Evolutionary conservation across 2,888 invertebrate species (phyloP).

Genomic region (Glyphotaelius pellucidus): DNA sequence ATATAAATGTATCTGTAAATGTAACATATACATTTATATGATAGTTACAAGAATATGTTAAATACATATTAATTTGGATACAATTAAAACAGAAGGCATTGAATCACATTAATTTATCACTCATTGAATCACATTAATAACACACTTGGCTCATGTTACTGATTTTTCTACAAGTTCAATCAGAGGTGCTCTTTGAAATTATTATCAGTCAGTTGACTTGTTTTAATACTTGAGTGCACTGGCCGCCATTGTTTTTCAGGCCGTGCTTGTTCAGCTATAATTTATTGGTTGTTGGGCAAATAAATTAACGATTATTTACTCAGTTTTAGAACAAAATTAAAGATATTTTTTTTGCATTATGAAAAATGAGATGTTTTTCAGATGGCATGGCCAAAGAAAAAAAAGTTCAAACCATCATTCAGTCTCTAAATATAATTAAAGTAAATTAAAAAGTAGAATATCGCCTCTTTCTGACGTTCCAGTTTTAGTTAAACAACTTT

Average conservation of each 20-base stretch:
- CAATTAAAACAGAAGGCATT: too few relatives aligned
- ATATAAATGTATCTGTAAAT: too few relatives aligned
- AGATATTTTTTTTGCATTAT: neutral
- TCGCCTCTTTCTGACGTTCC: too few relatives aligned
- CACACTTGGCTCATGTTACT: neutral
- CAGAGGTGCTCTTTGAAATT: neutral
- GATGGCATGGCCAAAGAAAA: neutral
- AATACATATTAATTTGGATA: too few relatives aligned
- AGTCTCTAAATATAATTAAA: neutral
- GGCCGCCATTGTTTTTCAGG: neutral
- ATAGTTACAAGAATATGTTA: too few relatives aligned
- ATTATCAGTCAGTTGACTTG: neutral
- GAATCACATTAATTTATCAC: too few relatives aligned
- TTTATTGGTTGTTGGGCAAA: neutral
- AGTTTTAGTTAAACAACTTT: too few relatives aligned
- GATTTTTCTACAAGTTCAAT: neutral
- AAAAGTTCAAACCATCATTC: neutral
- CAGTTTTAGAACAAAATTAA: neutral
- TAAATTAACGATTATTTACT: neutral
- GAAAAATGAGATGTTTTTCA: neutral
- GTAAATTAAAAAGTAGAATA: too few relatives aligned
- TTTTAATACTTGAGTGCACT: neutral
- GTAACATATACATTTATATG: too few relatives aligned
- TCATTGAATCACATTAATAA: neutral
- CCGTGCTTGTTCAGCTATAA: neutral